phyloP scores from a whole-genome alignment of 92 coral and sea anemone species.

The Bergia sp. region DNA sequence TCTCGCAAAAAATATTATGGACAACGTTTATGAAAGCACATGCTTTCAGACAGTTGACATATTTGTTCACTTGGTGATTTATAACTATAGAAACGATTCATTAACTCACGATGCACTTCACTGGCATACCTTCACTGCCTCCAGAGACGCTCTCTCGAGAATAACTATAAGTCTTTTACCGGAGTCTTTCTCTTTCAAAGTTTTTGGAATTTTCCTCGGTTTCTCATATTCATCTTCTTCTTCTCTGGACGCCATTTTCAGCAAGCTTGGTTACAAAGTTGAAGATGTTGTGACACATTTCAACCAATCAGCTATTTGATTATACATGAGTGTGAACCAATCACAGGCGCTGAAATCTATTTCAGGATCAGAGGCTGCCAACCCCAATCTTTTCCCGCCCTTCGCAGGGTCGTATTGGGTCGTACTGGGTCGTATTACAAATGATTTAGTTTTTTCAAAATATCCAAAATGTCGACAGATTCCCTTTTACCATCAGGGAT shows the following conservation, averaged over 20 bases:
- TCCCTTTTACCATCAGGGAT: conserved; percentile 21
- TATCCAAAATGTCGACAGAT: neutral
- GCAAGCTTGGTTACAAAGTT: neutral
- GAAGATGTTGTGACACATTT: neutral
- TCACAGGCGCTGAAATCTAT: neutral
- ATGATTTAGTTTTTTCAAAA: neutral
- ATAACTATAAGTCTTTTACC: conserved; percentile 92
- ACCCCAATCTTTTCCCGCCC: neutral
- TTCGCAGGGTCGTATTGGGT: neutral
- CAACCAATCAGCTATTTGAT: conserved; percentile 17
- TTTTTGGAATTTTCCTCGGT: conserved; percentile 89
- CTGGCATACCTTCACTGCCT: conserved; percentile 85
- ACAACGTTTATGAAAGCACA: neutral
- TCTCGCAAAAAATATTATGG: too few relatives aligned
- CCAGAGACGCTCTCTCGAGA: conserved; percentile 92
- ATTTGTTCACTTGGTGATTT: neutral
- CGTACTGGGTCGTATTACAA: neutral
- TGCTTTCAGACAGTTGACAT: neutral
- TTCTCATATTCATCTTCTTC: conserved; percentile 80
- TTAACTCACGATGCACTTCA: neutral
- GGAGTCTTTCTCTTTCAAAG: conserved; percentile 90
- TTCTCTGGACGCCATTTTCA: conserved; percentile 70
- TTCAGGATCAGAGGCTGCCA: too few relatives aligned
- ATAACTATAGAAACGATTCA: neutral
- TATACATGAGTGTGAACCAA: conserved; percentile 5